Evolutionary conservation across 92 coral and sea anemone genomes (phyloP).

Genomic region (Epizoanthus ramosus): DNA sequence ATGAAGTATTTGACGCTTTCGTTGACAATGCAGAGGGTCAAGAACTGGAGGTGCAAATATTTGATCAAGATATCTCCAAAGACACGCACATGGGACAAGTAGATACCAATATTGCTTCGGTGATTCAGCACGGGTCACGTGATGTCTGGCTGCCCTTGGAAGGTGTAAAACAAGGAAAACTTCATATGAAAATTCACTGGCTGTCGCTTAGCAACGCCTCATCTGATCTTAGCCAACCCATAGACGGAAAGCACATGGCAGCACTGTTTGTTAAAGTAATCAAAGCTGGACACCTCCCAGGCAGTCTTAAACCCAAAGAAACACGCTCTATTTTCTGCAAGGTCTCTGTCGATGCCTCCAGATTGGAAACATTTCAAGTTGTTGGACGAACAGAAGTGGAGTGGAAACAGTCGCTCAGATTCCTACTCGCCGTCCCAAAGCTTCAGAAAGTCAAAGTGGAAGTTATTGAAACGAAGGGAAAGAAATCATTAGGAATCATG

Average conservation of each 20-base stretch:
- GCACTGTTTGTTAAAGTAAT: constrained; percentile 83
- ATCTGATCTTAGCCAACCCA: constrained; percentile 68
- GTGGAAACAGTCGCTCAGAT: constrained; percentile 86
- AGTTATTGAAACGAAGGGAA: constrained; percentile 63
- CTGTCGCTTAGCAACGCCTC: constrained; percentile 69
- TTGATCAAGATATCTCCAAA: constrained; percentile 80
- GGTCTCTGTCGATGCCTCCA: constrained; percentile 71
- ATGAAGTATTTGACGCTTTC: constrained; percentile 84
- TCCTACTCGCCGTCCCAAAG: constrained; percentile 77
- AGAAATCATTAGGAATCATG: constrained; percentile 57
- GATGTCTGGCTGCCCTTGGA: constrained; percentile 89
- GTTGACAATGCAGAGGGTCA: constrained; percentile 94
- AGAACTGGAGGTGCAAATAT: constrained; percentile 66
- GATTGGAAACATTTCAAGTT: constrained; percentile 61
- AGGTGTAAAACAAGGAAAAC: constrained; percentile 77
- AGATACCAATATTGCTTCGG: constrained; percentile 65
- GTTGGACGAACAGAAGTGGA: constrained; percentile 51
- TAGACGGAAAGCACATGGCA: constrained; percentile 70
- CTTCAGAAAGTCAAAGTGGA: constrained; percentile 62
- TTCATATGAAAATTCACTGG: constrained; percentile 81
- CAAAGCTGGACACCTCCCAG: constrained; percentile 73
- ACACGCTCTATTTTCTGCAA: constrained; percentile 70
- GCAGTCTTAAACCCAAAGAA: constrained; percentile 50
- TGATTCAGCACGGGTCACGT: constrained; percentile 62
- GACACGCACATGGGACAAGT: constrained; percentile 77